Conservation (phyloP, 2,797 vertebrate species). For the Perdix hodgsoniae region DNA sequence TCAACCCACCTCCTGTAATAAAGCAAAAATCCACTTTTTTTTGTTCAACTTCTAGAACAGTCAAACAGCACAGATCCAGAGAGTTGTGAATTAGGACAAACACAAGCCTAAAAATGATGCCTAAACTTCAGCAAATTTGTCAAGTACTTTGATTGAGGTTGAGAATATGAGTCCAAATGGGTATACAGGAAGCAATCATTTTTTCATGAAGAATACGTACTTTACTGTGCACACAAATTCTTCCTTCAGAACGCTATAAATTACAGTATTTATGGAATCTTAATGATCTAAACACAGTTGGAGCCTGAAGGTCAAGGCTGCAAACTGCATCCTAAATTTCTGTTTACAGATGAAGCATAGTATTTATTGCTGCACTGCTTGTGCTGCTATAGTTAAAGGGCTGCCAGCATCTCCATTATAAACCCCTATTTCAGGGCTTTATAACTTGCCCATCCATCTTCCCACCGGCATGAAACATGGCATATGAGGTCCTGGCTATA, state of each 20-base stretch:
- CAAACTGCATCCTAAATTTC: constrained; percentile 79
- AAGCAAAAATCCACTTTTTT: constrained; percentile 7
- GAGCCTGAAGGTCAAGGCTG: constrained; percentile 86
- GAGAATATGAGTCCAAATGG: constrained; percentile 52
- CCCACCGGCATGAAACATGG: constrained; percentile 62
- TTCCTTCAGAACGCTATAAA: constrained; percentile 76
- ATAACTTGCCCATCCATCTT: constrained; percentile 69
- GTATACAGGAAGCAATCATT: constrained; percentile 71
- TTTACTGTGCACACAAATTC: constrained; percentile 70
- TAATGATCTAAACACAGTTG: constrained; percentile 81
- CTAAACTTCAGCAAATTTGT: constrained; percentile 63
- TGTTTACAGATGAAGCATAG: constrained; percentile 85
- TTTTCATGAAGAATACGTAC: constrained; percentile 56
- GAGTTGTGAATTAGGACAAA: constrained; percentile 42
- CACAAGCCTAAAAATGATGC: constrained; percentile 47
- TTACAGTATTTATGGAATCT: constrained; percentile 79
- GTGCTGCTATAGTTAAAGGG: constrained; percentile 71
- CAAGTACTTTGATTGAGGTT: constrained; percentile 56
- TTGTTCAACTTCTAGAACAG: constrained; percentile 5
- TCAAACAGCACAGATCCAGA: background rate
- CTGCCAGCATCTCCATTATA: constrained; percentile 73
- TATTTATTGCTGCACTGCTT: constrained; percentile 77
- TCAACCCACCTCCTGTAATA: background rate
- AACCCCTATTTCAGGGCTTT: constrained; percentile 71
- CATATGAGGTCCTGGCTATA: constrained; percentile 36